Conservation (phyloP, 2,888 invertebrate genomes). For the Lithodes maja region DNA sequence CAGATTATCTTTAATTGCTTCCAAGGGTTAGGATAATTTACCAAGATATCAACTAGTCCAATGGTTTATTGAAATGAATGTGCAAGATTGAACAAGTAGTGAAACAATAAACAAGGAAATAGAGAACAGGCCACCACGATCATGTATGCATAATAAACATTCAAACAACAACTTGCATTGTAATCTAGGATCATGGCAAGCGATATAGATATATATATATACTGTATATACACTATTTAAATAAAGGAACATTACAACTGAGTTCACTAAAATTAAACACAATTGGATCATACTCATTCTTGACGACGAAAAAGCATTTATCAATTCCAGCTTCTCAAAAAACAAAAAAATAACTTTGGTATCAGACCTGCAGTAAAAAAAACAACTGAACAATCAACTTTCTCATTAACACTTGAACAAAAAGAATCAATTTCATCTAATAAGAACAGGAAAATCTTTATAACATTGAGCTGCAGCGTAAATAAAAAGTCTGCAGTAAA, state of each 20-base stretch:
- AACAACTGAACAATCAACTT: conserved; percentile 8
- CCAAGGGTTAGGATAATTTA: not conserved
- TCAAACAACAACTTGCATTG: conserved; percentile 21
- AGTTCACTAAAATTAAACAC: conserved; percentile 28
- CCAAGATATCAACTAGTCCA: not conserved
- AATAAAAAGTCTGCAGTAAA: too few relatives aligned
- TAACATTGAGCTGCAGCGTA: too few relatives aligned
- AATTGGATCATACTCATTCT: conserved; percentile 17
- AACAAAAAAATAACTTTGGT: conserved; percentile 41
- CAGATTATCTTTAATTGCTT: not conserved
- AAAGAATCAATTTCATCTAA: not conserved
- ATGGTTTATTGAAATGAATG: not conserved
- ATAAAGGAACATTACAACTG: conserved; percentile 44
- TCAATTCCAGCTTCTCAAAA: not conserved
- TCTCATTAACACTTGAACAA: not conserved
- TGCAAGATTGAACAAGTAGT: not conserved
- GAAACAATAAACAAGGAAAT: not conserved
- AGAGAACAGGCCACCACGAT: not conserved
- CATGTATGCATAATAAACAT: not conserved
- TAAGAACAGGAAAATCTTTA: not conserved
- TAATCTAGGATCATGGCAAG: conserved; percentile 53
- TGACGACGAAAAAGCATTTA: conserved; percentile 5
- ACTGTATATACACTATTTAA: conserved; percentile 41
- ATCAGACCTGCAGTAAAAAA: conserved; percentile 42
- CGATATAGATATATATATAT: conserved; percentile 35